These are phyloP conservation scores for Micrasema minimum DNA, from an alignment of 1,140 invertebrate species.

Conservation along the genomic window DNA sequence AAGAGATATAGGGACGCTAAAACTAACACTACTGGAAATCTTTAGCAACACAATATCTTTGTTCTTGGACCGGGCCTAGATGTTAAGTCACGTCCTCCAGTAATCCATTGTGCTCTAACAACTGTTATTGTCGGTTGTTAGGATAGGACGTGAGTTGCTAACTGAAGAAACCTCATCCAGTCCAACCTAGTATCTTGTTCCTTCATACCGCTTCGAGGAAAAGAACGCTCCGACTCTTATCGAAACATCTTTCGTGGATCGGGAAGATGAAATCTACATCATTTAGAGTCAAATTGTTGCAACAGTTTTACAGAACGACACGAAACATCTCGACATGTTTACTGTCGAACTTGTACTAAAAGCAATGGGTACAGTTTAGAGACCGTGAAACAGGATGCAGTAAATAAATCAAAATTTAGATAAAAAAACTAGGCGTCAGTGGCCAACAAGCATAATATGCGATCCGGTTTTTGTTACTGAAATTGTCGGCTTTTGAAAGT, in stretches of 20 bases:
- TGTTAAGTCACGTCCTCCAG: conserved; percentile 20
- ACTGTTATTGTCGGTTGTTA: conserved; percentile 6
- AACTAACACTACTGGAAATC: too few species aligned
- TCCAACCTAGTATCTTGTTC: background rate
- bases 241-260: conserved; percentile 2
- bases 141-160: conserved; percentile 22
- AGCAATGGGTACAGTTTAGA: background rate
- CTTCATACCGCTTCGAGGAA: conserved; percentile 13
- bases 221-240: conserved; percentile 1
- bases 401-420: conserved; percentile 2
- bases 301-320: conserved; percentile 16
- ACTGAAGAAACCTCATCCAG: conserved; percentile 11
- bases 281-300: background rate
- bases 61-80: conserved; percentile 25
- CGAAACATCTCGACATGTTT: conserved; percentile 7
- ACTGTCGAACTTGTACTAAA: background rate
- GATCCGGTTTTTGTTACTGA: conserved; percentile 12
- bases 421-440: too few species aligned
- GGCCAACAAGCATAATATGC: too few species aligned
- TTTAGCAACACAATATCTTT: conserved; percentile 9
- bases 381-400: conserved; percentile 18
- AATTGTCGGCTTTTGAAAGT: conserved; percentile 9
- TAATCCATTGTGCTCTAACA: conserved; percentile 27
- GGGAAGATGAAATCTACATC: background rate
- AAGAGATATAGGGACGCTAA: too few species aligned